Evolutionary conservation across 2,888 invertebrate genomes (phyloP), one percentile per base, ranked within the genome.

Genomic region (Unio pictorum): DNA sequence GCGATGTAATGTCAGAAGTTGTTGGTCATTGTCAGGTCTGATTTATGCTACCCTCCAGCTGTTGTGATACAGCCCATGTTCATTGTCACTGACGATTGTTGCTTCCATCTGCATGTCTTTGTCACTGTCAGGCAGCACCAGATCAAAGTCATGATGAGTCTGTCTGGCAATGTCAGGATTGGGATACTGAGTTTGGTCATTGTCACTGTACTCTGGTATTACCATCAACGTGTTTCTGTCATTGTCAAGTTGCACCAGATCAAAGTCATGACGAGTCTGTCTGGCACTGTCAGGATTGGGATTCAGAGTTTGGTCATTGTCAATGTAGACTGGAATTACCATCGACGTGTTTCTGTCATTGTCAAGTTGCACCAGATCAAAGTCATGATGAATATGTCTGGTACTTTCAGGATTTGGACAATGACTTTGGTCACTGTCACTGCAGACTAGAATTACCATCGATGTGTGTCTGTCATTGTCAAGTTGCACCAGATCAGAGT

Each of bases 81-180:
- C 30, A 30, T 30, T 30, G 64, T 55, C 67, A 67, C 54, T 66
- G 58, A 23, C 63, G 60, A n/a, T 23, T 54, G 1, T 54, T 61
- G 18, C 26, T 20, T 26, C 59, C 57, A 34, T 23, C 34, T 20
- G 30, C 64, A n/a, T 55, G 5, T 18, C 15, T 28, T 15, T 70
- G 70, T 70, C 66, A 70, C 54, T 66, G 66, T 70, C 70, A 66
- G 18, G 59, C 54, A 18, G 18, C 45, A 8, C 26, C 54, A n/a
- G 20, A 62, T 34, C 45, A 6, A 26, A 23, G 45, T 55, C 45
- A 15, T 62, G 45, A 54, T 23, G 28, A 2, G 54, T 17, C 20
- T 15, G n/a, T 17, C 6, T 45, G 18, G 30, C 3, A n/a, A 15
- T 30, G 20, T 61, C 54, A 45, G 11, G 8, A 18, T n/a, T 45